Evolutionary conservation across 1,140 invertebrate genomes (phyloP).

Genomic region (Zaprionus gabonicus): DNA sequence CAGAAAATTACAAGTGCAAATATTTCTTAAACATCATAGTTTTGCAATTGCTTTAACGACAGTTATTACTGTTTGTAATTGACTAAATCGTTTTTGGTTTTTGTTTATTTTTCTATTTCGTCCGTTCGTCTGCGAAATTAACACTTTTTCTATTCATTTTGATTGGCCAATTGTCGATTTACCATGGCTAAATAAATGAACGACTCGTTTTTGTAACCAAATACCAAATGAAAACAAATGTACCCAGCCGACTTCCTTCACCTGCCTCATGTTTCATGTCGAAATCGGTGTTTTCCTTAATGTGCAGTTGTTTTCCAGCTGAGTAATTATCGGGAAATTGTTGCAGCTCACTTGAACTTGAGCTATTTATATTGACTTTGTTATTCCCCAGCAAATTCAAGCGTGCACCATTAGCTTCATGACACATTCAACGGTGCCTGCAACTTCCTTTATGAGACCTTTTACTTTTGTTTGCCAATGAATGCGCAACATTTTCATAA

Average conservation of each 20-base stretch:
- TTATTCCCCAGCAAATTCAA: not conserved
- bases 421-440: conserved; percentile 22
- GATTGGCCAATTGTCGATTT: conserved; percentile 34
- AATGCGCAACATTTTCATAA: conserved; percentile 54
- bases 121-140: conserved; percentile 60
- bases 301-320: conserved; percentile 13
- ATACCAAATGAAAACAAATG: not conserved
- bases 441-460: conserved; percentile 48
- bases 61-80: conserved; percentile 22
- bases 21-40: conserved; percentile 4
- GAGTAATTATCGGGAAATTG: conserved; percentile 5
- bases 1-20: not conserved
- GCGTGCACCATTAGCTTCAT: conserved; percentile 22
- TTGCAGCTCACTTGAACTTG: conserved; percentile 43
- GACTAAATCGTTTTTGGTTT: conserved; percentile 20
- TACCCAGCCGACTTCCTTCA: conserved; percentile 10
- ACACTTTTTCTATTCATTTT: conserved; percentile 47
- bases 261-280: conserved; percentile 2
- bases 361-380: conserved; percentile 19
- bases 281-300: conserved; percentile 4
- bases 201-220: conserved; percentile 28
- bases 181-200: conserved; percentile 11
- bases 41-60: conserved; percentile 45
- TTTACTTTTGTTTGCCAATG: conserved; percentile 59
- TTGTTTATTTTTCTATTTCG: conserved; percentile 28